These are phyloP conservation scores for Epizoanthus ramosus DNA, from an alignment of 92 coral and sea anemone genomes.

Conservation along the genomic window DNA sequence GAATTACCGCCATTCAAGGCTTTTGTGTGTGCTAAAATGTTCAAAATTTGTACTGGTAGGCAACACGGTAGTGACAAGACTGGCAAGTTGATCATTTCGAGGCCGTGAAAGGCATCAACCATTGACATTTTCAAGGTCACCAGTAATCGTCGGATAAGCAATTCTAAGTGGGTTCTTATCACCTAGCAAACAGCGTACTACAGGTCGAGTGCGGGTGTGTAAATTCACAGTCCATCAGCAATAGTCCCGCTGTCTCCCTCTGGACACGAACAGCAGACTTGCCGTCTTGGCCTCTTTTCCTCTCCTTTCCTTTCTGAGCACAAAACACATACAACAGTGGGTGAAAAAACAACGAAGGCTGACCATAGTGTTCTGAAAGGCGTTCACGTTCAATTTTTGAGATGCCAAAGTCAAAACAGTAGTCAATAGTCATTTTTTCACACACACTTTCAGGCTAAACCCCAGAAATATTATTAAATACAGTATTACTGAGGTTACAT, in stretches of 20 bases:
- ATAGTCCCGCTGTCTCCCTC: constrained; percentile 18
- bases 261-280: constrained; percentile 11
- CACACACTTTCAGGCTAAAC: no score
- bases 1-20: not conserved
- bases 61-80: no score
- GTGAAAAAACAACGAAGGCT: constrained; percentile 11
- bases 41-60: no score
- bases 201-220: not conserved
- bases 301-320: not conserved
- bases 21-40: not conserved
- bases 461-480: no score
- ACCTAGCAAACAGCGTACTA: not conserved
- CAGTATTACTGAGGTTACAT: no score
- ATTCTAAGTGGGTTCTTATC: constrained; percentile 19
- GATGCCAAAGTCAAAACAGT: no score
- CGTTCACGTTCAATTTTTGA: not conserved
- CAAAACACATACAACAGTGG: not conserved
- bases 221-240: constrained; percentile 12
- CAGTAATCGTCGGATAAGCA: not conserved
- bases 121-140: not conserved
- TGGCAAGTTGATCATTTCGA: not conserved
- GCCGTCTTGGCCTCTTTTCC: not conserved
- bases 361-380: not conserved
- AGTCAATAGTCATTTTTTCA: no score
- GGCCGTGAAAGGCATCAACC: not conserved